Base-by-base conservation (phyloP, 2,113 vertebrate genomes). In the Shinisaurus crocodilurus region DNA sequence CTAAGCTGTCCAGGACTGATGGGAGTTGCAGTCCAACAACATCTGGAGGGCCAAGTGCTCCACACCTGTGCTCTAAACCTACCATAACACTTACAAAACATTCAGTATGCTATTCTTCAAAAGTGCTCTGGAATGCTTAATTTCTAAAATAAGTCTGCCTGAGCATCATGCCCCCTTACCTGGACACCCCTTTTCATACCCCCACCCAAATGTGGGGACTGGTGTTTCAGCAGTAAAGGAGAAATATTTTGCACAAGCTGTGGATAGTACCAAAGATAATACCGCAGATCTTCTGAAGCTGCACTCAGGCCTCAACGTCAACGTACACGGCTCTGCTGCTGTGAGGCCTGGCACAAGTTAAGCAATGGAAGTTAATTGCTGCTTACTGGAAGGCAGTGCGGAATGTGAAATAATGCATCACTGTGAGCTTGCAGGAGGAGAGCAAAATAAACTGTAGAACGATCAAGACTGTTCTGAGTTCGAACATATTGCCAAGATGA, bases 361-460 rank as follows among this genome's bases (percentile, higher is more conserved):
- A 90, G n/a, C 43, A 20, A 32, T 48, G 34, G 27, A 50, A 69
- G 54, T 37, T 76, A 83, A 90, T 67, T 54, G 34, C 34, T 5
- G 54, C 12, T n/a, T 69, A 13, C 72, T 81, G 8, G 45, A 92
- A 88, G 85, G 74, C 6, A 70, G 0, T 85, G 20, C 8, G 18
- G 45, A 87, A 60, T 1, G 0, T 89, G 76, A 94, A 77, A 89
- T 85, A 89, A 25, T 79, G 20, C 4, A 2, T 89, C 67, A 92
- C 69, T 48, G 10, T 50, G 90, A 89, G 80, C 89, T 60, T 93
- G 81, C 88, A 94, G 93, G 92, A 94, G 77, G 43, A 10, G 5
- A 93, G 85, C 92, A 92, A 93, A 95, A 93, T 83, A 92, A 95
- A 92, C 89, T 72, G 25, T 84, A 92, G 92, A 88, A 70, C 79